Base-by-base conservation (phyloP, 1,140 invertebrate genomes). In the Phthorimaea operculella region DNA sequence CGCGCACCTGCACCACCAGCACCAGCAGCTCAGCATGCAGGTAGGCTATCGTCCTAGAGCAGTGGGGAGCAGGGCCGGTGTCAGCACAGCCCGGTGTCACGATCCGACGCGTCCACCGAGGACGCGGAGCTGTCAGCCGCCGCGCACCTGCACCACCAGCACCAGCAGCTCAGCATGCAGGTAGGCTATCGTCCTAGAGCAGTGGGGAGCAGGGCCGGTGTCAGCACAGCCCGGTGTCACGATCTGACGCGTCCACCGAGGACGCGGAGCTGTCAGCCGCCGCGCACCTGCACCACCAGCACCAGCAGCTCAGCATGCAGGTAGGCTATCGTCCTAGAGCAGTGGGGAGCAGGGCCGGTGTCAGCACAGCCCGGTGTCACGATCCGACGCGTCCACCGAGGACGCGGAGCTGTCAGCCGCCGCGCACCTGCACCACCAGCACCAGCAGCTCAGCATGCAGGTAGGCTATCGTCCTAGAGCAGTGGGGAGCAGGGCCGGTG, bases 11-110 rank as follows among this genome's bases (percentile, higher is more conserved):
- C 79, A 84, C 59, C 81, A 84, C 34, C n/a, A n/a, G n/a, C n/a
- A n/a, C n/a, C n/a, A n/a, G n/a, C n/a, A n/a, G n/a, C 76, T 84
- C 52, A 76, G 78, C 48, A 84, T 84, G 78, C 81, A 84, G 79
- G 79, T 84, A 52, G 55, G 59, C 7, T 8, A n/a, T n/a, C n/a
- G n/a, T n/a, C n/a, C n/a, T n/a, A n/a, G n/a, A n/a, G n/a, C 76
- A 57, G 79, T 83, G 66, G 81, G 80, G 63, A 72, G 76, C 62
- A 79, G 78, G 76, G 57, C 63, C 76, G 44, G n/a, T n/a, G n/a
- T 34, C 33, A 83, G 58, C 81, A 84, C 72, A 83, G 79, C 50
- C 81, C 81, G 33, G 81, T 81, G 71, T 79, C 79, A 70, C 76
- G 81, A 54, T 84, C 81, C 56, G 81, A 84, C 79, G 81, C 79